phyloP scores from a whole-genome alignment of 2,113 vertebrate genomes.

The Sterna hirundo region DNA sequence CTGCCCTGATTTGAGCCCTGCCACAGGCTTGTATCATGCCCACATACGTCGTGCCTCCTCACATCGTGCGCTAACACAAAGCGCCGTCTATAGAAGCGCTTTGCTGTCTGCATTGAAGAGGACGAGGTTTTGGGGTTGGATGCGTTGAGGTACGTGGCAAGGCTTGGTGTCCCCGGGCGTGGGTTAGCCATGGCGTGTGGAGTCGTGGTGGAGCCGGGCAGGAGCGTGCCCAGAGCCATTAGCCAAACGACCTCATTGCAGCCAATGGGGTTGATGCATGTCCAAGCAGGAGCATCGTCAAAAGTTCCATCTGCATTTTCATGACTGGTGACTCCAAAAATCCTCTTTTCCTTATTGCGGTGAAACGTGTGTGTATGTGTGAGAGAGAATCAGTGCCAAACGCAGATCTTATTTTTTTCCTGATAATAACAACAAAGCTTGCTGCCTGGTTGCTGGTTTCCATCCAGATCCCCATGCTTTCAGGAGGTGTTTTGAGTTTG shows the following conservation, averaged over 20 bases:
- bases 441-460: not conserved
- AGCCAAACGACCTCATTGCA: rapidly evolving
- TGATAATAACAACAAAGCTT: not conserved
- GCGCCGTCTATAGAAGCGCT: not conserved
- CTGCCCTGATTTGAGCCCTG: not conserved
- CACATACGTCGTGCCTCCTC: rapidly evolving
- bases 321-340: not conserved
- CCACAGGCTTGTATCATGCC: not conserved
- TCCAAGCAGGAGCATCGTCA: not conserved
- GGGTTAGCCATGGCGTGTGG: not conserved
- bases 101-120: not conserved
- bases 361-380: not conserved
- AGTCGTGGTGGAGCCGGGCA: not conserved
- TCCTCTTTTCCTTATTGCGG: not conserved
- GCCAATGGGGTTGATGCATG: not conserved
- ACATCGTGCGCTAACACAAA: rapidly evolving
- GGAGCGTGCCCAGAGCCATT: rapidly evolving
- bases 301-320: not conserved
- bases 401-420: not conserved
- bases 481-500: not conserved
- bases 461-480: not conserved
- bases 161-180: not conserved
- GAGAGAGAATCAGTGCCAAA: not conserved
- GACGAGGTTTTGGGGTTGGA: not conserved
- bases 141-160: rapidly evolving